phyloP scores from a whole-genome alignment of 2,888 invertebrate genomes.

The Cactoblastis cactorum region DNA sequence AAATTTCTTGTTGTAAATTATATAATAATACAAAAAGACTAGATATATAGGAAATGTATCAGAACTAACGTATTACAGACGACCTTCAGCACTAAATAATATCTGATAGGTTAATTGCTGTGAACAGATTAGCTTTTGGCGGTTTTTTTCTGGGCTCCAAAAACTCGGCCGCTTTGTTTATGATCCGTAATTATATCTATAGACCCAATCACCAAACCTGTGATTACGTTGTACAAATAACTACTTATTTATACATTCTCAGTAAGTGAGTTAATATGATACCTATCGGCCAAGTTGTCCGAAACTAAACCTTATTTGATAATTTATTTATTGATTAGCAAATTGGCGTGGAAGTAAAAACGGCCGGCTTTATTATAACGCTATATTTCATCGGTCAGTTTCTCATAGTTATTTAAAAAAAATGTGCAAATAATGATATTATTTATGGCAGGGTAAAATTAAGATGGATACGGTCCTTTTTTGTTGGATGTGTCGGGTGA shows the following conservation, averaged over 20 bases:
- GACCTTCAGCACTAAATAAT: conserved; percentile 70
- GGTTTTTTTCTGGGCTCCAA: conserved; percentile 57
- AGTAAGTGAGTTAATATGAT: conserved; percentile 53
- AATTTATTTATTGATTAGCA: conserved; percentile 60
- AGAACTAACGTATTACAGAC: conserved; percentile 51
- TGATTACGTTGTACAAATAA: conserved; percentile 75
- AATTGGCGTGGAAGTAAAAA: conserved; percentile 47
- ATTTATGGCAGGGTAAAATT: conserved; percentile 59
- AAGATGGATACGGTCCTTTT: conserved; percentile 64
- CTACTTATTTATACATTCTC: conserved; percentile 62
- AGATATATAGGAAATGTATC: conserved; percentile 41
- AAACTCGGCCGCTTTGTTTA: conserved; percentile 65
- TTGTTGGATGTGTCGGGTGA: conserved; percentile 45
- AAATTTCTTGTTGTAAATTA: conserved; percentile 3
- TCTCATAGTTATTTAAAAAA: conserved; percentile 36
- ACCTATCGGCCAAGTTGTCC: conserved; percentile 43
- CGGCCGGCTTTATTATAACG: conserved; percentile 41
- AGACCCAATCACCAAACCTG: conserved; percentile 69
- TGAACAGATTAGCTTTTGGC: conserved; percentile 71
- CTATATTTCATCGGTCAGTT: conserved; percentile 51
- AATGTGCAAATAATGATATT: conserved; percentile 32
- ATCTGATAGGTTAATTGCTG: conserved; percentile 75
- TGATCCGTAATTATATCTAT: conserved; percentile 72
- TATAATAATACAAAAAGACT: background rate
- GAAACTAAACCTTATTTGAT: conserved; percentile 35